Evolutionary conservation across 2,797 vertebrate species (phyloP).

Genomic region (Rhabdomys pumilio): DNA sequence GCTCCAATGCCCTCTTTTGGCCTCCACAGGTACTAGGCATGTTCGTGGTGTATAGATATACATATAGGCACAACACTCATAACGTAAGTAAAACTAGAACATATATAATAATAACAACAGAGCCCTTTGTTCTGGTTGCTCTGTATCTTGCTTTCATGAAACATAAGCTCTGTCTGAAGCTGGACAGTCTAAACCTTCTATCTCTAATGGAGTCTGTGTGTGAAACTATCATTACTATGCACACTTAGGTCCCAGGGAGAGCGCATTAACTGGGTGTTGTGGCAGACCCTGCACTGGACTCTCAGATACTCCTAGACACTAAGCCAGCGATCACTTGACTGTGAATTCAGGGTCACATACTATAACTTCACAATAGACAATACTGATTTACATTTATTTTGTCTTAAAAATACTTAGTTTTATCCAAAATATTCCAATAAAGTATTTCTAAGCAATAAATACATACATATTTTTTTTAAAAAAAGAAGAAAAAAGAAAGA

Average conservation of each 20-base stretch:
- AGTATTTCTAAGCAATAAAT: not conserved
- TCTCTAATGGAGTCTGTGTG: not conserved
- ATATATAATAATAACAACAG: not conserved
- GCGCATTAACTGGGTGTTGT: not conserved
- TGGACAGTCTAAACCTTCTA: not conserved
- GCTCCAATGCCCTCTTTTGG: not conserved
- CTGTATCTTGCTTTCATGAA: not conserved
- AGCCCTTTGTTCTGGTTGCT: too few relatives aligned
- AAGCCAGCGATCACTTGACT: not conserved
- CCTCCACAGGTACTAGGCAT: not conserved
- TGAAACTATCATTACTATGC: not conserved
- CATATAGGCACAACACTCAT: not conserved
- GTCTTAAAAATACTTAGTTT: conserved; percentile 3
- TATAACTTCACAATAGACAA: not conserved
- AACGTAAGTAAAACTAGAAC: too few relatives aligned
- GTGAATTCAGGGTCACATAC: not conserved
- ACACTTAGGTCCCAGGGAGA: not conserved
- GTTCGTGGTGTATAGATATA: not conserved
- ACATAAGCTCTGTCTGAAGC: not conserved
- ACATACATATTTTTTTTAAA: not conserved
- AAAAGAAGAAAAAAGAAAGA: not conserved
- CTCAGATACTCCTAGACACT: not conserved
- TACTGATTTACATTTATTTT: not conserved
- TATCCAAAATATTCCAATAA: not conserved
- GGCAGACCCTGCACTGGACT: not conserved